Base-by-base conservation (phyloP, 2,797 vertebrate species). In the Pyrocephalus nanus region DNA sequence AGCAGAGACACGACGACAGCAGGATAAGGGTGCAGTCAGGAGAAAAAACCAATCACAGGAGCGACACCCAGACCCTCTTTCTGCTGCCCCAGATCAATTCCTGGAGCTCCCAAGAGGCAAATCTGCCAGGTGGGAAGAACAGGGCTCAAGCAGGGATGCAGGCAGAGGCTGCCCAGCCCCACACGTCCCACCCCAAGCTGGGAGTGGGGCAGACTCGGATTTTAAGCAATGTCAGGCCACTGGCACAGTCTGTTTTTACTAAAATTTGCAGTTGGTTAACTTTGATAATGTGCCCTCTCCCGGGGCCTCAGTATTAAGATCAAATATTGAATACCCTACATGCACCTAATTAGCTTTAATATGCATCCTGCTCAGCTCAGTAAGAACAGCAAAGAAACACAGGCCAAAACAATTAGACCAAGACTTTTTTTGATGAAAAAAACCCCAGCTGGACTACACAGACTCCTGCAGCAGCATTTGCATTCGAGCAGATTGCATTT, bases 401-500 rank as follows among this genome's bases (percentile, higher is more conserved):
- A 86, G 90, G 88, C 90, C 88, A 86, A 92, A 95, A 15, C 88
- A 91, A 95, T 93, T 75, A 95, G 70, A 90, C 58, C 45, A 42
- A 55, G 75, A 55, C 50, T 69, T 76, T 69, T 85, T 90, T 50
- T 0, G 0, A 86, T 81, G 78, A 80, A 82, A 80, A 48, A 78
- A 61, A 55, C 8, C 11, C 43, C 95, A 93, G 93, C 86, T 92
- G 94, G 91, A 73, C 83, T 79, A 54, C 66, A 61, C 25, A 32
- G 45, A 86, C 57, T 94, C 86, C 94, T 84, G 91, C 91, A 95
- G 89, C 90, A 92, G 73, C 69, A 64, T 92, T 93, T 93, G 90
- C 90, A 81, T 90, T 45, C 88, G 90, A 90, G 94, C 73, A 97
- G 94, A 92, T n/a, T 92, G 94, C 92, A 92, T 91, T 96, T 97